Evolutionary conservation across 2,113 vertebrate species (phyloP), one percentile per base, ranked within the genome.

Genomic region (Phrynosoma platyrhinos): DNA sequence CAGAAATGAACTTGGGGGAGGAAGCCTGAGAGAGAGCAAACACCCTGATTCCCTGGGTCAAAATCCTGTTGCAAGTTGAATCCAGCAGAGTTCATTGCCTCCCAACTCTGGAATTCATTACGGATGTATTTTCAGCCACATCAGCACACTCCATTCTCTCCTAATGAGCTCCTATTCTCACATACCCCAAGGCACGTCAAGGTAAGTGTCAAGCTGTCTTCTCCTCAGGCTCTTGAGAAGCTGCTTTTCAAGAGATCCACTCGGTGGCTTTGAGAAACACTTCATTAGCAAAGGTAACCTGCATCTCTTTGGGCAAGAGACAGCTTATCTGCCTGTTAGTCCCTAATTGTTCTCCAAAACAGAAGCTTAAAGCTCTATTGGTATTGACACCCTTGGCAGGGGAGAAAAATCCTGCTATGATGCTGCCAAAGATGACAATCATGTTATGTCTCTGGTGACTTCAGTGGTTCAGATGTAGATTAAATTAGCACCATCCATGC

Each of bases 141-240:
- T 55, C 74, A 78, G 32, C 62, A 81, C 75, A 71, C 75, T 23
- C 18, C 10, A 18, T 69, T 69, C 64, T 84, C 64, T 79, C 75
- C 81, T 88, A 88, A 88, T 84, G 81, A 88, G 81, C 36, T 88
- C 82, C 52, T 52, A 40, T 84, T 64, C 66, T 84, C 27, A 21
- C 58, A 23, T 71, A 6, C 64, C 85, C 62, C 30, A 23, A 87
- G 76, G 85, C 85, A 79, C 40, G 52, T 68, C 68, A 71, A 76
- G 62, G 76, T 23, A 79, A 68, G 53, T 85, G 83, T 85, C 83
- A 85, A 2, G 36, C 36, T 77, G 20, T 77, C 72, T 32, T 18
- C 36, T 77, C 72, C 9, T 40, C 55, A 64, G 55, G 53, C 71
- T 18, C 72, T 58, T 36, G 53, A 62, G 71, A 62, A 76, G 23